Base-by-base conservation (phyloP, 2,797 vertebrate species). In the Sebastes goodei region DNA sequence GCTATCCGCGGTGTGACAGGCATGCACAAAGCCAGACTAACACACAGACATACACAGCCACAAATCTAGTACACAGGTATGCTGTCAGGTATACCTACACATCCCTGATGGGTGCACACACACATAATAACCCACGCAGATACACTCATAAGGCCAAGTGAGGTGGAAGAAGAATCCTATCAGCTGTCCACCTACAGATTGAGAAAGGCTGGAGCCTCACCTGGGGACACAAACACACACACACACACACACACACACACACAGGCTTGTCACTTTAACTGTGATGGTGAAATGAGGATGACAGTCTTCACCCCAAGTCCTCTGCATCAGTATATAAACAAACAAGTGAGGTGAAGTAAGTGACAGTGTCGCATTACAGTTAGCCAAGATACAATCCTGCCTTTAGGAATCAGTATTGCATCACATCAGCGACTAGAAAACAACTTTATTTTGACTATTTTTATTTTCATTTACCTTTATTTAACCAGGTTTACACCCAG, bases 111-210 rank as follows among this genome's bases (percentile, higher is more conserved):
- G 65, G 29, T 71, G 72, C 77, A 80, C 75, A 75, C 33, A 63
- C 52, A 46, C 63, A 84, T 55, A 81, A 73, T 84, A 81, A 77
- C 74, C 76, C 84, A 89, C 46, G 7, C 85, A 81, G 63, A 80
- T 74, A 67, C 74, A 76, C 76, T 85, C 81, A 77, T 66, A 80
- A 81, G 80, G 72, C 82, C 85, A 76, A 90, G 70, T 80, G 86
- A 91, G 83, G 84, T 86, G 83, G 71, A 87, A 78, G 86, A 80
- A 71, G 63, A 88, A 80, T 88, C 80, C 72, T 61, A 83, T 92
- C 87, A 88, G 56, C 80, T 88, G 89, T 92, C 89, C 87, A 85
- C 85, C 86, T 84, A 78, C 88, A 83, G 86, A 84, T 52, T 75
- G 84, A 83, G 67, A 60, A 76, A 81, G 78, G 76, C 78, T 69